Evolutionary conservation across 2,113 vertebrate genomes (phyloP).

Genomic region (Regulus satrapa): DNA sequence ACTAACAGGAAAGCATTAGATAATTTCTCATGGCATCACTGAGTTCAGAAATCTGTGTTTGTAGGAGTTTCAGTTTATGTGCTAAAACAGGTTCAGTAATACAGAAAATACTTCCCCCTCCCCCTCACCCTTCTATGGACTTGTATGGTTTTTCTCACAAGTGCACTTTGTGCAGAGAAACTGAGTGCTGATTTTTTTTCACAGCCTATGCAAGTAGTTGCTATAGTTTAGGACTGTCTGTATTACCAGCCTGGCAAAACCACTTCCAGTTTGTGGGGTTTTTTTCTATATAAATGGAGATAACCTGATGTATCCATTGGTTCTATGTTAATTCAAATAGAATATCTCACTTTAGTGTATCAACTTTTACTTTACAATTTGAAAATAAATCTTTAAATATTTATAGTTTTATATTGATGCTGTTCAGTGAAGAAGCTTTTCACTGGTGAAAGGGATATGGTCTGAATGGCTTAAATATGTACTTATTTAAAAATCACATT

Average conservation of each 20-base stretch:
- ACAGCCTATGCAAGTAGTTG: accelerated
- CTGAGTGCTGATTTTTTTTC: neutral
- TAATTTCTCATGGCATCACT: neutral
- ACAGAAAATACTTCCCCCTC: neutral
- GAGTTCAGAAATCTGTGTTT: neutral
- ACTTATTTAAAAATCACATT: too few species aligned
- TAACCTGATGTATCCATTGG: accelerated
- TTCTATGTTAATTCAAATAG: neutral
- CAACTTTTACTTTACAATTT: neutral
- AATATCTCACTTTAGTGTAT: neutral
- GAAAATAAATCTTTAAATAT: neutral
- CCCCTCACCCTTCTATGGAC: neutral
- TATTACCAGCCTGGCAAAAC: neutral
- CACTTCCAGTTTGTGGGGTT: neutral
- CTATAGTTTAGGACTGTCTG: neutral
- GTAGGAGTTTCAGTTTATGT: neutral
- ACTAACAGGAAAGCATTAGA: neutral
- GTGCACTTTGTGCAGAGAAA: neutral
- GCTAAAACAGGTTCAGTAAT: neutral
- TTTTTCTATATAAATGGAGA: neutral
- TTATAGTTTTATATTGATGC: neutral
- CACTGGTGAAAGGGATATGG: neutral
- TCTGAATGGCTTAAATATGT: neutral
- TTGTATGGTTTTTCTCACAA: neutral
- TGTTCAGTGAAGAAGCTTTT: neutral